Conservation (phyloP, 2,888 invertebrate genomes). For the Pristionchus entomophagus region DNA sequence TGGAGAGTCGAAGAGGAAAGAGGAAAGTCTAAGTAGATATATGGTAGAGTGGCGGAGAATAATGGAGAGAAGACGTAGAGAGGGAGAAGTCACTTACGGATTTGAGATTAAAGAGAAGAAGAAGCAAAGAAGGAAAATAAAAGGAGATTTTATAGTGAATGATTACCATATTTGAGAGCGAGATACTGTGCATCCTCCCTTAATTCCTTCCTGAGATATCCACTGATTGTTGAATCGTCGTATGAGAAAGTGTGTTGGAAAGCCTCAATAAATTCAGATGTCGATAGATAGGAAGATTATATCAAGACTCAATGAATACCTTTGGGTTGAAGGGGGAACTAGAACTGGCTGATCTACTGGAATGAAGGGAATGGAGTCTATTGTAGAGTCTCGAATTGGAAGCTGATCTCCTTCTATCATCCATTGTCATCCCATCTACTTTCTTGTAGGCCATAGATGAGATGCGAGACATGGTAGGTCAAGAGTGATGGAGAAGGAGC, state of each 20-base stretch:
- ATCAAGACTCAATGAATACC: not conserved
- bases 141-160: constrained; percentile 30
- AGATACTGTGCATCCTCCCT: constrained; percentile 78
- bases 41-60: constrained; percentile 31
- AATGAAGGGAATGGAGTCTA: constrained; percentile 40
- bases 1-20: constrained; percentile 10
- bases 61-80: constrained; percentile 24
- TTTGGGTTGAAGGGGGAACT: constrained; percentile 31
- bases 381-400: constrained; percentile 29
- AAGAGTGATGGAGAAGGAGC: no score
- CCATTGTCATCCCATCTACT: constrained; percentile 27
- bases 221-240: constrained; percentile 92
- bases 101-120: constrained; percentile 33
- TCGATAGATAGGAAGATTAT: not conserved
- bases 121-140: not conserved
- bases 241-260: constrained; percentile 96
- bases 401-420: constrained; percentile 32
- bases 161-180: constrained; percentile 81
- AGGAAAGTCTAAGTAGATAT: constrained; percentile 16
- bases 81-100: constrained; percentile 23
- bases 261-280: constrained; percentile 82
- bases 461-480: constrained; percentile 66
- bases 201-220: constrained; percentile 94
- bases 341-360: not conserved
- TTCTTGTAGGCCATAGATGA: constrained; percentile 73